Evolutionary conservation across 2,113 vertebrate genomes (phyloP), one percentile per base, ranked within the genome.

Genomic region (Lipophrys pholis): DNA sequence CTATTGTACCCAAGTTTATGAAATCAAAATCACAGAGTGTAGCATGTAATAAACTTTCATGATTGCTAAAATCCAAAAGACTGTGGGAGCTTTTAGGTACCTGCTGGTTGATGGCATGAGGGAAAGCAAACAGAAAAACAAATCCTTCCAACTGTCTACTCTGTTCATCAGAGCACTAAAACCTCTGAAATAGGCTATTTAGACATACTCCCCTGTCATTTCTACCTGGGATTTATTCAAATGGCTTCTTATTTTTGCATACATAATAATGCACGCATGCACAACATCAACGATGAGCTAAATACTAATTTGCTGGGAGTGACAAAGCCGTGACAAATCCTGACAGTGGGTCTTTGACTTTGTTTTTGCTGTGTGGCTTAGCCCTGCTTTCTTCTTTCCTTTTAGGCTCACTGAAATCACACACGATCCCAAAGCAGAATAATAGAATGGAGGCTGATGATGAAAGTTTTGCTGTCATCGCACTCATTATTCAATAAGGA

Each of bases 381-480:
- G 54, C 76, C 70, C 56, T 6, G 62, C 73, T 80, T 76, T 79
- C 71, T 70, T 74, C 74, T 75, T 12, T 67, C 71, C 21, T 61
- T 85, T 82, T 69, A 72, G 81, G 78, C 62, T 72, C 85, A 76
- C 55, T 15, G 42, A 81, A 89, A 90, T 91, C 85, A 88, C 84
- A 74, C 55, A 84, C 46, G 59, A 90, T 87, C 82, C 81, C 69
- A 86, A 90, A 89, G 82, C 75, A 56, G 69, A 86, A 81, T 84
- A 87, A 89, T 70, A 73, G 83, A 70, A 87, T 78, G 71, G 82
- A 83, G 73, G 80, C 67, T 70, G 81, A 89, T 83, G 83, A 90
- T 89, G 81, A 90, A 90, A 87, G 81, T 76, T 91, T 84, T 83
- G 89, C 82, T 90, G 90, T 87, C 84, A 76, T 86, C 76, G 46